phyloP scores from a whole-genome alignment of 2,797 vertebrate species.

The Brachymystax lenok region DNA sequence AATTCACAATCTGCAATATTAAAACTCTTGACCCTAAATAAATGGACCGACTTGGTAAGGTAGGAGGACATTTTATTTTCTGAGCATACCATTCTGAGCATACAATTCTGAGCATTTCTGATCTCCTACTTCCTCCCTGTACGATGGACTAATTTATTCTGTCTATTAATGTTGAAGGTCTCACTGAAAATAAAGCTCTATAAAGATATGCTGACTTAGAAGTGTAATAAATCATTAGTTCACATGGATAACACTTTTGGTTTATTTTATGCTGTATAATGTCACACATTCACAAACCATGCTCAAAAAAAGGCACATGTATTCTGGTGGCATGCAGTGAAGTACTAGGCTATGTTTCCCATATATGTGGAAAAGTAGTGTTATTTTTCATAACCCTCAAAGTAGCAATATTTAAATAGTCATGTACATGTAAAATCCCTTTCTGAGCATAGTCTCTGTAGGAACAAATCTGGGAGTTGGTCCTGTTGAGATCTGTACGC shows the following conservation, averaged over 20 bases:
- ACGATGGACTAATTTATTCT: too few relatives aligned
- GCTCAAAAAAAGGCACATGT: neutral
- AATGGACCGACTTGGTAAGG: too few relatives aligned
- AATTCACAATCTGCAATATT: too few relatives aligned
- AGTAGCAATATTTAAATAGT: neutral
- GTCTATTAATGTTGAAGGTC: too few relatives aligned
- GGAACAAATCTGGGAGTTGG: neutral
- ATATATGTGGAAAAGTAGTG: neutral
- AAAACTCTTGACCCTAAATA: too few relatives aligned
- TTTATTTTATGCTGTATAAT: slow-evolving; percentile 4
- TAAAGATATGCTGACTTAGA: too few relatives aligned
- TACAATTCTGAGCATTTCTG: too few relatives aligned
- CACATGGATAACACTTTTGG: neutral
- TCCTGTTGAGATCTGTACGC: neutral
- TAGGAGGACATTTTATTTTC: too few relatives aligned
- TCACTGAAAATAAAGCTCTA: neutral
- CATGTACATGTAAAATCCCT: neutral
- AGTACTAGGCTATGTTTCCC: neutral
- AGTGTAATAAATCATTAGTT: too few relatives aligned
- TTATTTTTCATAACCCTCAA: neutral
- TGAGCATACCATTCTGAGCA: too few relatives aligned
- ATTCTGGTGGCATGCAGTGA: slow-evolving; percentile 2
- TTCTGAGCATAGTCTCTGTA: neutral
- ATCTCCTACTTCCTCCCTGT: too few relatives aligned
- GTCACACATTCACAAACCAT: neutral